These are phyloP conservation scores for Drosophila melanogaster DNA, from an alignment of 1,140 invertebrate genomes.

Conservation along the genomic window Release_6_plus_ISO1_MT NT_037436.4:4576001-4576500, in stretches of 20 bases:
- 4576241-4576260: conserved; percentile 69
- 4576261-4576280: background rate
- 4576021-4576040: conserved; percentile 73
- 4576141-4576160: conserved; percentile 14
- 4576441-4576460: conserved; percentile 28
- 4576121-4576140: conserved; percentile 26
- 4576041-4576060: conserved; percentile 60
- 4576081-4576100: conserved; percentile 79
- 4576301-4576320: background rate
- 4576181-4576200: conserved; percentile 49
- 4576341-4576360: conserved; percentile 43
- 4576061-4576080: conserved; percentile 44
- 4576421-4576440: conserved; percentile 27
- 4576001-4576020: conserved; percentile 12
- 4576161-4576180: conserved; percentile 8
- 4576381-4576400: conserved; percentile 62
- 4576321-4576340: background rate
- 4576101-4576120: conserved; percentile 56
- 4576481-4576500: conserved; percentile 12
- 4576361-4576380: conserved; percentile 79
- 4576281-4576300: conserved; percentile 1
- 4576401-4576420: conserved; percentile 48
- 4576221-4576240: conserved; percentile 73
- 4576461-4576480: conserved; percentile 37
- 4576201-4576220: conserved; percentile 76